These are phyloP conservation scores for Crocallis elinguaria DNA, from an alignment of 2,888 invertebrate species.

Conservation along the genomic window DNA sequence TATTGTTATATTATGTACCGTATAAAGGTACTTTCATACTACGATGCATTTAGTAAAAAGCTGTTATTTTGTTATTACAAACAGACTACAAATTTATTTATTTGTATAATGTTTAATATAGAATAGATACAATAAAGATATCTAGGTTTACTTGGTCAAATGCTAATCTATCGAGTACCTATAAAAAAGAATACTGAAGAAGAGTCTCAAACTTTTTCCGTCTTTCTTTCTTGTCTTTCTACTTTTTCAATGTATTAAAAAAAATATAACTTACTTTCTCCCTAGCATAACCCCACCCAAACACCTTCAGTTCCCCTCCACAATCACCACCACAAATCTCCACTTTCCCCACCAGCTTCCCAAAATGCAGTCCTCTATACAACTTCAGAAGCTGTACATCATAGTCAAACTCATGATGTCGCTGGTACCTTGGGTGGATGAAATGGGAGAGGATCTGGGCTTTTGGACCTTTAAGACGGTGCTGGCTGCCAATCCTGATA, in stretches of 20 bases:
- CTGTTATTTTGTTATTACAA: too few relatives aligned
- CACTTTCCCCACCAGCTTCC: constrained; percentile 44
- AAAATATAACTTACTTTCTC: constrained; percentile 59
- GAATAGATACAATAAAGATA: too few relatives aligned
- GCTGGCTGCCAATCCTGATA: constrained; percentile 58
- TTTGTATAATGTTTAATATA: too few relatives aligned
- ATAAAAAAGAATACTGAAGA: too few relatives aligned
- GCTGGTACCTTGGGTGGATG: constrained; percentile 57
- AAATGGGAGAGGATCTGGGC: constrained; percentile 49
- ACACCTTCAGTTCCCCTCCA: constrained; percentile 47
- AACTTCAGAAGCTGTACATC: constrained; percentile 61
- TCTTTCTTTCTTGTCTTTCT: too few relatives aligned
- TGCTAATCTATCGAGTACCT: too few relatives aligned
- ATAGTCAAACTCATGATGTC: constrained; percentile 59
- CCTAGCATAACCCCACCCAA: constrained; percentile 68
- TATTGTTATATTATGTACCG: too few relatives aligned
- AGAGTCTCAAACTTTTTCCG: too few relatives aligned
- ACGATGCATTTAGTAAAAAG: too few relatives aligned
- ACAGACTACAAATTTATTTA: too few relatives aligned
- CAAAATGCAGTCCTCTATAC: constrained; percentile 44
- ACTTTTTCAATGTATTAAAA: not conserved
- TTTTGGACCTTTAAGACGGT: constrained; percentile 47
- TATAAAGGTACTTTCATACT: too few relatives aligned
- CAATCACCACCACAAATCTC: constrained; percentile 42
- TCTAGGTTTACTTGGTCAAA: too few relatives aligned